phyloP scores from a whole-genome alignment of 2,113 vertebrate species.

The Lathamus discolor region DNA sequence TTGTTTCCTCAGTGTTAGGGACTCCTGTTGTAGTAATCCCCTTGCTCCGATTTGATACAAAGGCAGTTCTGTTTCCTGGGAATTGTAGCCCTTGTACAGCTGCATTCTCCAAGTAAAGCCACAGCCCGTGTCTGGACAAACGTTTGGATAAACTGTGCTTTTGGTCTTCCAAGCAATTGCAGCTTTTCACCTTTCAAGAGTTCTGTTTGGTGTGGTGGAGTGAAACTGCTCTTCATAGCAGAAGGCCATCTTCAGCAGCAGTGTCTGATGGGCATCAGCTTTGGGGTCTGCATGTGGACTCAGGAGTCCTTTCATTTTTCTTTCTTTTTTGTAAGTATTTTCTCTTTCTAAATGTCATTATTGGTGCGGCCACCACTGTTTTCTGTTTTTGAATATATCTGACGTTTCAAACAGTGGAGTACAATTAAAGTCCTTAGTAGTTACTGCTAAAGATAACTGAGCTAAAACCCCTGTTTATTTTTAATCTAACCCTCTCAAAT shows the following conservation, averaged over 20 bases:
- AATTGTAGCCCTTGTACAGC: neutral
- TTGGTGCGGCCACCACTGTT: neutral
- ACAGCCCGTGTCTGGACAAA: neutral
- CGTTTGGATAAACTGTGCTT: rapidly evolving
- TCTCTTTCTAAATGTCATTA: neutral
- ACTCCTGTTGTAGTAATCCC: conserved; percentile 2
- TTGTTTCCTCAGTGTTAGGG: neutral
- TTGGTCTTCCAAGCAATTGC: neutral
- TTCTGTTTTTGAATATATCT: neutral
- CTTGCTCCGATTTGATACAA: neutral
- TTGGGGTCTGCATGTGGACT: neutral
- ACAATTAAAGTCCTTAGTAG: neutral
- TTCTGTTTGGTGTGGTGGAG: neutral
- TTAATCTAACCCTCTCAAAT: neutral
- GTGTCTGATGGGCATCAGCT: neutral
- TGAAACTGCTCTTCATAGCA: neutral
- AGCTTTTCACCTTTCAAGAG: neutral
- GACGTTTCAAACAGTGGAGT: neutral
- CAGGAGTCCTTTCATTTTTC: neutral
- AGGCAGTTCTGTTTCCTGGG: conserved; percentile 27
- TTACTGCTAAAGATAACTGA: neutral
- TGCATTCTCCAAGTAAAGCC: neutral
- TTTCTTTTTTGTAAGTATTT: neutral
- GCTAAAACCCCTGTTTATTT: neutral
- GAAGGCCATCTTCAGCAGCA: neutral